Evolutionary conservation across 2,797 vertebrate genomes (phyloP), one percentile per base, ranked within the genome.

Genomic region (Oryzias sinensis): DNA sequence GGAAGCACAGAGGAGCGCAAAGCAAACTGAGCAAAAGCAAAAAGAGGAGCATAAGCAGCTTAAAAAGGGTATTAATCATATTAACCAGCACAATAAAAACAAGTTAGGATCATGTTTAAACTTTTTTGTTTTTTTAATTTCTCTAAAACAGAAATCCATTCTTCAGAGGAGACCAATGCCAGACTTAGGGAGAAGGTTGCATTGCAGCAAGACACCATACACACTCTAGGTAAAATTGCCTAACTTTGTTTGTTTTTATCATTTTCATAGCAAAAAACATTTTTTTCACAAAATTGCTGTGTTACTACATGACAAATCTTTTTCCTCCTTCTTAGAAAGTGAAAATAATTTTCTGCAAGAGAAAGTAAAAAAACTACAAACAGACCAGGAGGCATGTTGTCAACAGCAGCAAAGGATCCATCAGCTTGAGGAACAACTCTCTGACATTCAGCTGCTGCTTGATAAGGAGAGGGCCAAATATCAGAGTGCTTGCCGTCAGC

Each of bases 401-500:
- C 73, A 82, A 67, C 85, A 96, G 53, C 90, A 94, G 61, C 84
- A 92, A 45, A 90, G 83, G 60, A 74, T 93, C 49, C 83, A 81
- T 56, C 57, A 82, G 48, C 81, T 94, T 29, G 80, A 79, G 0
- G 77, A 76, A 68, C 84, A 94, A 65, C 85, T 95, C 49, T 78
- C 77, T 45, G 68, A 82, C 78, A 89, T 79, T 56, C 88, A 78
- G 18, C 59, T 83, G 0, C 85, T 90, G 51, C 81, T 97, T 27
- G 87, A 93, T 76, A 96, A 96, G 74, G 95, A 97, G 81, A 91
- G 78, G 9, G 92, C 90, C 77, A 93, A 89, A 5, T 93, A 92
- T 5, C 86, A 89, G 33, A 96, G 92, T 49, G 80, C 93, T 22
- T 81, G 87, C 64, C 91, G 86, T 56, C 93, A 95, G 11, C 90